phyloP scores from a whole-genome alignment of 2,113 vertebrate genomes.

The Ardeotis arabs region DNA sequence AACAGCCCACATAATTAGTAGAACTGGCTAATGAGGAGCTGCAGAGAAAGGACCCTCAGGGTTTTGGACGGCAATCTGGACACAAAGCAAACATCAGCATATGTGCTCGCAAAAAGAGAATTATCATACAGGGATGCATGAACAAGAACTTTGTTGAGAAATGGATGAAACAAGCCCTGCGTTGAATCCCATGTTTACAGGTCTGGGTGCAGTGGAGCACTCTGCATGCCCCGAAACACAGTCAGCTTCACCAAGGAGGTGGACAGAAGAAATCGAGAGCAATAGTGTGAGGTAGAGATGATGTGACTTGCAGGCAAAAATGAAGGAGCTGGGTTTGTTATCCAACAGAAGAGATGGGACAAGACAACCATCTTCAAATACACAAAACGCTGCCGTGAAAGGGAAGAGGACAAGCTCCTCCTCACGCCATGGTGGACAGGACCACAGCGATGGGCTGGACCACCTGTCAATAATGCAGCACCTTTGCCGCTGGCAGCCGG shows the following conservation, averaged over 20 bases:
- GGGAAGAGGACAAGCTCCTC: not conserved
- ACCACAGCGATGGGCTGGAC: not conserved
- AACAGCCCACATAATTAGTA: not conserved
- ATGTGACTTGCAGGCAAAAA: not conserved
- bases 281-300: rapidly evolving
- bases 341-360: not conserved
- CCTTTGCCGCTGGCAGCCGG: not conserved
- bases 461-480: rapidly evolving
- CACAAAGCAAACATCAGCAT: not conserved
- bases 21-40: not conserved
- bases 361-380: not conserved
- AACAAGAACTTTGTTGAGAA: not conserved
- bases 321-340: rapidly evolving
- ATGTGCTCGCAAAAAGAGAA: rapidly evolving
- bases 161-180: rapidly evolving
- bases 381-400: rapidly evolving
- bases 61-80: not conserved
- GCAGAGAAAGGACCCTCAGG: not conserved
- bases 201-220: not conserved
- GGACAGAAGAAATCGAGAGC: not conserved
- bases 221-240: rapidly evolving
- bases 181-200: rapidly evolving
- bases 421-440: not conserved
- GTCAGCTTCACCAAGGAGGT: not conserved
- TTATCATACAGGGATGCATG: rapidly evolving